Evolutionary conservation across 2,888 invertebrate genomes (phyloP).

Genomic region (Brachycybe producta): DNA sequence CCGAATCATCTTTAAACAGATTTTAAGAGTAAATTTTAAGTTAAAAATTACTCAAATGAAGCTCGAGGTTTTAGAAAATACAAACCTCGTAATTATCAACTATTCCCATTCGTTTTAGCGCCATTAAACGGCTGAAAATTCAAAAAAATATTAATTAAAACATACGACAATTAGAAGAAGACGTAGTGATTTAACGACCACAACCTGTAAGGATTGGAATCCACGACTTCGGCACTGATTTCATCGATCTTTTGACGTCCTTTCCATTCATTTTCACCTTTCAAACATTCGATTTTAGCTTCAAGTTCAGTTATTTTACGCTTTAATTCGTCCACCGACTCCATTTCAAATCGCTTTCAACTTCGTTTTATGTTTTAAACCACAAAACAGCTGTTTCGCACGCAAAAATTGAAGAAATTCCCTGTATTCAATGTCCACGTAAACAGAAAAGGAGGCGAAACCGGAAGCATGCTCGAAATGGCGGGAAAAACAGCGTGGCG

Average conservation of each 20-base stretch:
- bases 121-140: conserved; percentile 81
- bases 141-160: conserved; percentile 18
- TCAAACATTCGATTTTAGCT: conserved; percentile 34
- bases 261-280: conserved; percentile 29
- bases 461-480: too few relatives aligned
- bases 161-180: background rate
- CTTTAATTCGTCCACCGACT: conserved; percentile 48
- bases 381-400: too few relatives aligned
- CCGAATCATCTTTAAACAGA: conserved; percentile 50
- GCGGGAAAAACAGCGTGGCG: too few relatives aligned
- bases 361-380: too few relatives aligned
- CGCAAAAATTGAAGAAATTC: too few relatives aligned
- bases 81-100: conserved; percentile 82
- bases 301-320: conserved; percentile 42
- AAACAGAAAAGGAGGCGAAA: too few relatives aligned
- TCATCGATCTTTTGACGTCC: conserved; percentile 58
- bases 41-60: conserved; percentile 2
- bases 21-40: background rate
- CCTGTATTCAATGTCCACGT: too few relatives aligned
- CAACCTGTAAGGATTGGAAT: conserved; percentile 95
- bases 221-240: conserved; percentile 93
- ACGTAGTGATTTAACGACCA: background rate
- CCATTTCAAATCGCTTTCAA: background rate
- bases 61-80: background rate
- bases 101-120: conserved; percentile 96